Evolutionary conservation across 2,113 vertebrate species (phyloP).

Genomic region (human): GRCh38 chr13:60836001-60836500

Average conservation of each 20-base stretch:
- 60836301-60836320: conserved; percentile 25
- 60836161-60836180: not conserved
- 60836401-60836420: not conserved
- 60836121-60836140: not conserved
- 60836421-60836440: not conserved
- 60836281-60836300: not conserved
- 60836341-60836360: not conserved
- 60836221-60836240: not conserved
- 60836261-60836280: not conserved
- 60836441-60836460: not conserved
- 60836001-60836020: not conserved
- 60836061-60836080: not conserved
- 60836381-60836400: not conserved
- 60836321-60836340: not conserved
- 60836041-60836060: not conserved
- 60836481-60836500: not conserved
- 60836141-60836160: not conserved
- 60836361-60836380: not conserved
- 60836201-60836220: not conserved
- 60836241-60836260: not conserved
- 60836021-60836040: not conserved
- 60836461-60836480: not conserved
- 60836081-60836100: not conserved
- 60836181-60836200: conserved; percentile 19
- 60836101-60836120: not conserved